Percentiles rank a stretch among this genome's conserved stretches.
phyloP scores from a whole-genome alignment of 35 echinoderm and acorn worm species.

The Amphiura filiformis region DNA sequence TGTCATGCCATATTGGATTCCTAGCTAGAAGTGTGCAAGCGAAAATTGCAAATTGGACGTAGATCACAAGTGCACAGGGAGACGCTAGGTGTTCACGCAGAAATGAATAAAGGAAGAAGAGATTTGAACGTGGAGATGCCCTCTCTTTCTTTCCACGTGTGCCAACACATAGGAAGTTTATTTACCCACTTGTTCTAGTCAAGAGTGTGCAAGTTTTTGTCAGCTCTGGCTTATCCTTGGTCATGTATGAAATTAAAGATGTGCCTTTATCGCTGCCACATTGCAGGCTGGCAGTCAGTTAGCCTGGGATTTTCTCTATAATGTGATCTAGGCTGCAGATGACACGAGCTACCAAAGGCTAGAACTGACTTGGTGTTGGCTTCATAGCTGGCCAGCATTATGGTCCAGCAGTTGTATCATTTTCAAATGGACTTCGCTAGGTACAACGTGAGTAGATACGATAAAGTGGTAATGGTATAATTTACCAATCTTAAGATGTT shows the following conservation, averaged over 20 bases:
- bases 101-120: too few relatives aligned
- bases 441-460: background rate
- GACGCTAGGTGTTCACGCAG: too few relatives aligned
- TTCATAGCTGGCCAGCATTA: background rate
- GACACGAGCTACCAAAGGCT: background rate
- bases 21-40: too few relatives aligned
- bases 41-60: too few relatives aligned
- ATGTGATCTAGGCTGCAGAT: background rate
- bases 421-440: background rate
- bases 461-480: background rate
- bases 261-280: background rate
- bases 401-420: slow-evolving; percentile 1
- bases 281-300: too few relatives aligned
- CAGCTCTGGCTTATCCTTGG: background rate
- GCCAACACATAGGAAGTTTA: too few relatives aligned
- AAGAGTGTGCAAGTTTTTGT: slow-evolving; percentile 1
- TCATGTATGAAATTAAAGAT: slow-evolving; percentile 11
- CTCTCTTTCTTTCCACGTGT: too few relatives aligned
- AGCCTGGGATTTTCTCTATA: background rate
- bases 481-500: background rate
- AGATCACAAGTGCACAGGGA: too few relatives aligned
- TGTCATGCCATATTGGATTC: too few relatives aligned
- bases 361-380: background rate
- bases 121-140: too few relatives aligned
- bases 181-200: too few relatives aligned